Percentiles rank a stretch among this genome's conserved stretches.
These are phyloP conservation scores for Teleogryllus oceanicus DNA, from an alignment of 2,888 invertebrate genomes.

Conservation along the genomic window DNA sequence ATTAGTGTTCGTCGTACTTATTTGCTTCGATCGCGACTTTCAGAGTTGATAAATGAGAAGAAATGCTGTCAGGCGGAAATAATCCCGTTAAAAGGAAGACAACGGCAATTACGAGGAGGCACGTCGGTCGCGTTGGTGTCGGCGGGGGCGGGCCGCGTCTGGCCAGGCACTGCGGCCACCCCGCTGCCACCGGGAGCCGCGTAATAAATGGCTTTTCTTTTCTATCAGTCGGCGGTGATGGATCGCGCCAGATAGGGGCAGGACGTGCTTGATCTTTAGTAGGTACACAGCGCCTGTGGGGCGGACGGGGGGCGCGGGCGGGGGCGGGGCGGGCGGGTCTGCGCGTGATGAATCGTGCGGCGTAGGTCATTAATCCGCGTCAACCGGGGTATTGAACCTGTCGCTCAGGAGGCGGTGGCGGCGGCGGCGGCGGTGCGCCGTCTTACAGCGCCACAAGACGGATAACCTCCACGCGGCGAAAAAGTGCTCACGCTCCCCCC, in stretches of 20 bases:
- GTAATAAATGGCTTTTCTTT: constrained; percentile 51
- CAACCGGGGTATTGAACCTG: constrained; percentile 50
- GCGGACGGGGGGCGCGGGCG: background rate
- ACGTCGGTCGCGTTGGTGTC: too few species aligned
- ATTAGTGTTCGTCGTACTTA: too few species aligned
- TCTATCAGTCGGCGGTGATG: constrained; percentile 52
- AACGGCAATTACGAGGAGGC: too few species aligned
- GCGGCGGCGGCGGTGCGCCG: background rate
- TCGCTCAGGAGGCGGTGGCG: constrained; percentile 36
- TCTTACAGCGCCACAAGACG: constrained; percentile 22
- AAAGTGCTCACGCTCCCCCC: constrained; percentile 5
- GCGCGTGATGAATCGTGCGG: constrained; percentile 49
- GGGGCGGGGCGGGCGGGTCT: constrained; percentile 37
- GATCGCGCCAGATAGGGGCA: constrained; percentile 30
- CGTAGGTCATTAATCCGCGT: constrained; percentile 51
- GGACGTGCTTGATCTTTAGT: constrained; percentile 48
- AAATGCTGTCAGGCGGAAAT: too few species aligned
- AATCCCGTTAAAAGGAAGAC: too few species aligned
- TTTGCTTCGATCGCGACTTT: too few species aligned
- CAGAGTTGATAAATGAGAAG: too few species aligned
- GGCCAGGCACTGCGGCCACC: background rate
- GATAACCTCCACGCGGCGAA: constrained; percentile 21
- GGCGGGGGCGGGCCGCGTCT: too few species aligned
- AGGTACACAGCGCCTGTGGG: constrained; percentile 34
- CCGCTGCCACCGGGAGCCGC: constrained; percentile 22